A percentile compares a stretch with the other conserved stretches of the same genome.
Evolutionary conservation across 2,113 vertebrate genomes (phyloP).

Genomic region (Microcebus lehilahytsara): DNA sequence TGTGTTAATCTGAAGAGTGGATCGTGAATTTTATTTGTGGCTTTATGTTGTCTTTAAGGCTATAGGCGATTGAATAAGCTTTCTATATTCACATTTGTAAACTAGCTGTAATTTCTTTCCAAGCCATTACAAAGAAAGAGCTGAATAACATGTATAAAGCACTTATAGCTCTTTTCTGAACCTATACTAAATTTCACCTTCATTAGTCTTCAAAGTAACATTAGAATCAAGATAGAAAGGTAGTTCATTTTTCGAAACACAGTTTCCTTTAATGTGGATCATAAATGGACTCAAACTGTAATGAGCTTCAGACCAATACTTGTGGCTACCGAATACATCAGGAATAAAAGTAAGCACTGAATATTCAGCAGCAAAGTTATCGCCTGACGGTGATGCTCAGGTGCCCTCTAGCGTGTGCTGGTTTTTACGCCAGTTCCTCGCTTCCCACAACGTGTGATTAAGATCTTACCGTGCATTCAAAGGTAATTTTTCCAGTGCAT

Average conservation of each 20-base stretch:
- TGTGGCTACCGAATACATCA: slow-evolving; percentile 61
- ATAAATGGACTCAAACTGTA: slow-evolving; percentile 68
- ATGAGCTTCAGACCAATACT: slow-evolving; percentile 71
- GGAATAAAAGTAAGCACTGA: slow-evolving; percentile 44
- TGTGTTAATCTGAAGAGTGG: not conserved
- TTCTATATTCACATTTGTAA: slow-evolving; percentile 8
- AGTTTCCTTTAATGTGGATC: slow-evolving; percentile 67
- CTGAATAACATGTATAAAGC: not conserved
- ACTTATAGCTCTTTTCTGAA: not conserved
- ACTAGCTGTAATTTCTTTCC: slow-evolving; percentile 35
- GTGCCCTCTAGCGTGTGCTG: slow-evolving; percentile 75
- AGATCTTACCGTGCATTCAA: not conserved
- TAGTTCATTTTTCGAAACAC: slow-evolving; percentile 40
- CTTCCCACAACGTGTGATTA: not conserved
- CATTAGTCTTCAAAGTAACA: slow-evolving; percentile 48
- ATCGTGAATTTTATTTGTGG: not conserved
- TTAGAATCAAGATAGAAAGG: slow-evolving; percentile 42
- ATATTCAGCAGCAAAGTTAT: not conserved
- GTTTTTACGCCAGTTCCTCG: slow-evolving; percentile 40
- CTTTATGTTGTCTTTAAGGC: not conserved
- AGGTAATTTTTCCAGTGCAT: not conserved
- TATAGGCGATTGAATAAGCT: not conserved
- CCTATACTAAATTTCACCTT: slow-evolving; percentile 24
- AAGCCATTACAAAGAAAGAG: not conserved
- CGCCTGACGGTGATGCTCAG: slow-evolving; percentile 47